Evolutionary conservation across 2,888 invertebrate species (phyloP).

Genomic region (Agonopterix heracliana): DNA sequence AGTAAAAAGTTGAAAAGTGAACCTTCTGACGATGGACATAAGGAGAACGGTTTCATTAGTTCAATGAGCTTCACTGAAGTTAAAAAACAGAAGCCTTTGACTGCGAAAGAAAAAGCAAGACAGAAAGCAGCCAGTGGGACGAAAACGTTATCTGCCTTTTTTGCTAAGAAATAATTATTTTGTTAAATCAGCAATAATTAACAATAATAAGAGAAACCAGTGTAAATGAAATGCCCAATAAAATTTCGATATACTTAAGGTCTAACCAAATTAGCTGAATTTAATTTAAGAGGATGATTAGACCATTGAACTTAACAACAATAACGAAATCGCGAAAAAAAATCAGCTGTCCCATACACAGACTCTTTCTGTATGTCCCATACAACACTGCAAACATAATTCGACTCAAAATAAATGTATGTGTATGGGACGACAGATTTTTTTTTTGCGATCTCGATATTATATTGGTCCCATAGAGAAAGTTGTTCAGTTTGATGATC

Average conservation of each 20-base stretch:
- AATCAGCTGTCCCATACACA: no score
- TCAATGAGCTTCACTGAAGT: conserved; percentile 47
- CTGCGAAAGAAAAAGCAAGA: conserved; percentile 84
- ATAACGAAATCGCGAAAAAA: no score
- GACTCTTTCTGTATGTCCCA: no score
- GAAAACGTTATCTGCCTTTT: conserved; percentile 88
- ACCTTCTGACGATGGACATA: conserved; percentile 39
- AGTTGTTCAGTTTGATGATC: no score
- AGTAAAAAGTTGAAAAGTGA: conserved; percentile 61
- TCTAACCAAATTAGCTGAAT: no score
- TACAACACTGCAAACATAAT: no score
- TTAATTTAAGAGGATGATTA: no score
- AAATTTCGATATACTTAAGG: not conserved
- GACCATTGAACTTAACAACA: no score
- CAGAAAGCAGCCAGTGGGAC: conserved; percentile 87
- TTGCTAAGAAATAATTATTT: conserved; percentile 77
- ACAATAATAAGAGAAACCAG: not conserved
- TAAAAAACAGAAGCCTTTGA: conserved; percentile 71
- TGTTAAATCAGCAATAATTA: not conserved
- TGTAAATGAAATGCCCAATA: not conserved
- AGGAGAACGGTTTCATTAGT: conserved; percentile 39
- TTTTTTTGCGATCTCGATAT: no score
- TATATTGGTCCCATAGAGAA: no score
- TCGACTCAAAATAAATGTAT: no score
- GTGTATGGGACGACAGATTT: no score